Percentiles rank a stretch among this genome's conserved stretches.
These are phyloP conservation scores for Holcopasites calliopsidis DNA, from an alignment of 1,140 invertebrate genomes.

Conservation along the genomic window DNA sequence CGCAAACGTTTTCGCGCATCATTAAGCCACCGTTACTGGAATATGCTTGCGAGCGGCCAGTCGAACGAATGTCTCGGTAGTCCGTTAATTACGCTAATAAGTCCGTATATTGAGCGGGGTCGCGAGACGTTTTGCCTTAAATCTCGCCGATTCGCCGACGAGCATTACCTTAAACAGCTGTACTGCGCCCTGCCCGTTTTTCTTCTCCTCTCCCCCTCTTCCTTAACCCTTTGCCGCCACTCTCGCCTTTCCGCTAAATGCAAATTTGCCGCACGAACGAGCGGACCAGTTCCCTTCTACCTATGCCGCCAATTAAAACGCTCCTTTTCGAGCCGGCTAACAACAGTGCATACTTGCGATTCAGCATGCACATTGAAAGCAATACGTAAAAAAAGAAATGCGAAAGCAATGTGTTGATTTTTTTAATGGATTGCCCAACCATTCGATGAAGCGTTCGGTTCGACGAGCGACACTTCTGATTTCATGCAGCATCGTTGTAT, in stretches of 20 bases:
- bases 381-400: not conserved
- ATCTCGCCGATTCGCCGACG: constrained; percentile 37
- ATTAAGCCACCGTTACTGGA: no score
- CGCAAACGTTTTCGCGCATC: no score
- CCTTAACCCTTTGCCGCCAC: constrained; percentile 9
- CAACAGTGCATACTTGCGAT: constrained; percentile 3
- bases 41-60: no score
- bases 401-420: not conserved
- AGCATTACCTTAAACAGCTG: constrained; percentile 53
- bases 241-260: constrained; percentile 47
- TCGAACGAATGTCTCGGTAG: not conserved
- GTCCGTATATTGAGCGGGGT: not conserved
- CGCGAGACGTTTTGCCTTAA: constrained; percentile 41
- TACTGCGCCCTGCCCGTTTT: not conserved
- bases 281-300: constrained; percentile 41
- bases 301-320: constrained; percentile 75
- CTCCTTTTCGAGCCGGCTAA: constrained; percentile 69
- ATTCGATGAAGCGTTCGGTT: not conserved
- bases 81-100: constrained; percentile 54
- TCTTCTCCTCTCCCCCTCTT: not conserved
- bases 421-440: not conserved
- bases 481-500: not conserved
- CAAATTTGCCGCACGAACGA: constrained; percentile 57
- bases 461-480: not conserved
- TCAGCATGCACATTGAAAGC: constrained; percentile 6